Evolutionary conservation across 2,113 vertebrate genomes (phyloP).

Genomic region (Pionites leucogaster): DNA sequence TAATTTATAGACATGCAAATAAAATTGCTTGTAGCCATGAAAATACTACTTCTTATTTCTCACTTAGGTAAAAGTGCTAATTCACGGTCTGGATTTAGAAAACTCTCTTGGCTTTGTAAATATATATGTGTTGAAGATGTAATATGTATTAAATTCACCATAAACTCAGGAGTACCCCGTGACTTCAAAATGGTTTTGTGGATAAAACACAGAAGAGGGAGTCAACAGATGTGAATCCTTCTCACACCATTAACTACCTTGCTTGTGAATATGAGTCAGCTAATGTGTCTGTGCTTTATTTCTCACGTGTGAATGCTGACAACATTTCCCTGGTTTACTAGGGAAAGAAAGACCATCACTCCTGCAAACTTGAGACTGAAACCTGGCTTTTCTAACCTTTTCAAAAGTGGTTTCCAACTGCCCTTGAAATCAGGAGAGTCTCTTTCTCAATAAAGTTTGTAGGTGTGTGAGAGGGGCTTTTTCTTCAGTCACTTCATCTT

Average conservation of each 20-base stretch:
- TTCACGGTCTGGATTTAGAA: neutral
- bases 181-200: neutral
- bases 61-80: neutral
- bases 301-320: neutral
- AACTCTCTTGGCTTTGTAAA: neutral
- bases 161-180: neutral
- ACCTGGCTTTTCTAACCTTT: neutral
- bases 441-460: neutral
- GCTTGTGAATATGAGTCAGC: neutral
- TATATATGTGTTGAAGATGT: neutral
- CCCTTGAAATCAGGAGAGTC: neutral
- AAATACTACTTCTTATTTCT: neutral
- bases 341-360: neutral
- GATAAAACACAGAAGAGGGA: neutral
- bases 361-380: neutral
- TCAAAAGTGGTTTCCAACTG: neutral
- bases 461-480: neutral
- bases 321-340: neutral
- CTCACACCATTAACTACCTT: neutral
- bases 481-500: neutral
- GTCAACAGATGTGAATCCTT: neutral
- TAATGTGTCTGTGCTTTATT: neutral
- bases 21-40: neutral
- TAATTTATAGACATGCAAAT: neutral
- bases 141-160: neutral